A percentile compares a stretch with the other conserved stretches of the same genome.
These are phyloP conservation scores for Dasyornis broadbenti DNA, from an alignment of 2,113 vertebrate genomes.

Conservation along the genomic window DNA sequence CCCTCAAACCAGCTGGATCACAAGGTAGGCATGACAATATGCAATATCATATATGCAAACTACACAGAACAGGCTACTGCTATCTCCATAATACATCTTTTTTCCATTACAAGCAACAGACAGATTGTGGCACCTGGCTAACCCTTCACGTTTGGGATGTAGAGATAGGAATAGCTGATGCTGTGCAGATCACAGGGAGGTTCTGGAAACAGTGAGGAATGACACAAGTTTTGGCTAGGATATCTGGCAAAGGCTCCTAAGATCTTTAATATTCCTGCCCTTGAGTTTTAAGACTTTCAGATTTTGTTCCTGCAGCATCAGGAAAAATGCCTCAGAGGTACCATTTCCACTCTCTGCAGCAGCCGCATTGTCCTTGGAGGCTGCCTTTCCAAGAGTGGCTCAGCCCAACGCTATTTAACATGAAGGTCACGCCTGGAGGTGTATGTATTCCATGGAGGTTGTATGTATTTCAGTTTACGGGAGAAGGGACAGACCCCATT, in stretches of 20 bases:
- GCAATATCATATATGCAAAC: not conserved
- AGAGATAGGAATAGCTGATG: not conserved
- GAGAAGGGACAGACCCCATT: not conserved
- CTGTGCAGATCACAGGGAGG: not conserved
- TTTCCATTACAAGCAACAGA: not conserved
- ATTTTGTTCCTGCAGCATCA: not conserved
- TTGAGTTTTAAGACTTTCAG: slow-evolving; percentile 27
- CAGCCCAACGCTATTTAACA: not conserved
- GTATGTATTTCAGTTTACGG: not conserved
- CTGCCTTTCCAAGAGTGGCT: not conserved
- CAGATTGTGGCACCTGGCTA: not conserved
- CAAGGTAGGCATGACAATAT: not conserved
- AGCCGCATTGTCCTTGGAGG: not conserved
- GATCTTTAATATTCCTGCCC: not conserved
- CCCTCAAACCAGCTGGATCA: not conserved
- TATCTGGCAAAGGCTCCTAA: not conserved
- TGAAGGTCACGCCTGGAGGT: not conserved
- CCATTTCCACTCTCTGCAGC: not conserved
- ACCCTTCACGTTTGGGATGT: not conserved
- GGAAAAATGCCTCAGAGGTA: not conserved
- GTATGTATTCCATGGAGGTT: not conserved
- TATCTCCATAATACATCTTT: not conserved
- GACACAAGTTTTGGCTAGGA: slow-evolving; percentile 22
- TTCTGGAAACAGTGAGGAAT: slow-evolving; percentile 16
- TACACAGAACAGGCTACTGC: not conserved